Base-by-base conservation (phyloP, 2,797 vertebrate genomes). In the Sebastes nivosus region DNA sequence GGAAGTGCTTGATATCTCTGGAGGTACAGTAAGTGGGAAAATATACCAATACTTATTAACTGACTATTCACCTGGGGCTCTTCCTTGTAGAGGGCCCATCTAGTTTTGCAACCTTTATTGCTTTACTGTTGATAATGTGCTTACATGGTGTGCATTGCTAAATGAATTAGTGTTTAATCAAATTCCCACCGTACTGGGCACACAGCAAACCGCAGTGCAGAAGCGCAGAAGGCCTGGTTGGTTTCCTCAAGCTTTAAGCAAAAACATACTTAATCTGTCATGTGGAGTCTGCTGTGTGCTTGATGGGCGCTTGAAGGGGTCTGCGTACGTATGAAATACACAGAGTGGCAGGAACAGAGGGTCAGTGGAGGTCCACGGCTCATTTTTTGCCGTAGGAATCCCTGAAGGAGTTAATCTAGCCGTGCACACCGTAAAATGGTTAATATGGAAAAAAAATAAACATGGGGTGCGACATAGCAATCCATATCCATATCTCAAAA, bases 401-500 rank as follows among this genome's bases (percentile, higher is more conserved):
- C 12, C 7, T 32, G 8, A 77, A 66, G 20, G 36, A 3, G 5
- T 73, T 75, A 24, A 66, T 55, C 4, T 30, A 24, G 25, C 2
- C 18, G 32, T 30, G 11, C 64, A 55, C 77, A 58, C 20, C 55
- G 4, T 16, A 25, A 25, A 87, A 18, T 68, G 32, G 11, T 50
- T 60, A 61, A 57, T 64, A 52, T 52, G 9, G 22, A 29, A 68
- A 30, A 52, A 76, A 54, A 10, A 71, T 2, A 13, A 27, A 36
- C 7, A 75, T 8, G 12, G 2, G n/a, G 8, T 25, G 12, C 16
- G 9, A 57, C 22, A 57, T 5, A 54, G 22, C 25, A 73, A 80
- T 20, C 68, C 12, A 11, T 73, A 72, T 67, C 18, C 67, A 73
- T 79, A 80, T 78, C 63, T 82, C 46, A 67, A 78, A 85, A 86